Conservation (phyloP, 1,140 invertebrate species). For the Anadara kagoshimensis region DNA sequence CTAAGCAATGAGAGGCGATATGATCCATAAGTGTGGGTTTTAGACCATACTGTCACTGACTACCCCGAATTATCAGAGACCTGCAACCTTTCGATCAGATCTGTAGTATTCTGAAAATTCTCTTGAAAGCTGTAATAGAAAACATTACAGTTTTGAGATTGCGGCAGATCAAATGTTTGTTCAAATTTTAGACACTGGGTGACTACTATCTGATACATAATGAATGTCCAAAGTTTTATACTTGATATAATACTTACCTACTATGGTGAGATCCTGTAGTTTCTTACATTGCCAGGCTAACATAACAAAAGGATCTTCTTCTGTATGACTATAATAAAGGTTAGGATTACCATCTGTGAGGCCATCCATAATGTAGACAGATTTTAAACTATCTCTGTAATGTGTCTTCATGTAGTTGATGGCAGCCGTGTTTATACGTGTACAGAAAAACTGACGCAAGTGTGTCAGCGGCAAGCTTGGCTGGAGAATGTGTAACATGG, state of each 20-base stretch:
- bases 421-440: constrained; percentile 76
- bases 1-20: no score
- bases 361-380: constrained; percentile 84
- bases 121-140: background rate
- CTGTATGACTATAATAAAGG: constrained; percentile 65
- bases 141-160: background rate
- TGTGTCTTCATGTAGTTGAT: constrained; percentile 77
- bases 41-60: no score
- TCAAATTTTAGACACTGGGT: background rate
- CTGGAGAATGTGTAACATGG: constrained; percentile 80
- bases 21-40: no score
- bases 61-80: no score
- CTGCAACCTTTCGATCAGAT: no score
- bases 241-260: constrained; percentile 71
- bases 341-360: constrained; percentile 63
- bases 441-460: constrained; percentile 85
- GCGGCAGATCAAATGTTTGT: background rate
- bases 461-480: constrained; percentile 84
- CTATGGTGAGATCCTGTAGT: constrained; percentile 80
- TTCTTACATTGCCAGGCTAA: constrained; percentile 84
- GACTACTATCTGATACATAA: background rate
- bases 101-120: background rate
- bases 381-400: constrained; percentile 79
- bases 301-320: constrained; percentile 83
- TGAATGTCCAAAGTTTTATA: background rate